These are phyloP conservation scores for Oedothorax gibbosus DNA, from an alignment of 1,140 invertebrate genomes.

Conservation along the genomic window DNA sequence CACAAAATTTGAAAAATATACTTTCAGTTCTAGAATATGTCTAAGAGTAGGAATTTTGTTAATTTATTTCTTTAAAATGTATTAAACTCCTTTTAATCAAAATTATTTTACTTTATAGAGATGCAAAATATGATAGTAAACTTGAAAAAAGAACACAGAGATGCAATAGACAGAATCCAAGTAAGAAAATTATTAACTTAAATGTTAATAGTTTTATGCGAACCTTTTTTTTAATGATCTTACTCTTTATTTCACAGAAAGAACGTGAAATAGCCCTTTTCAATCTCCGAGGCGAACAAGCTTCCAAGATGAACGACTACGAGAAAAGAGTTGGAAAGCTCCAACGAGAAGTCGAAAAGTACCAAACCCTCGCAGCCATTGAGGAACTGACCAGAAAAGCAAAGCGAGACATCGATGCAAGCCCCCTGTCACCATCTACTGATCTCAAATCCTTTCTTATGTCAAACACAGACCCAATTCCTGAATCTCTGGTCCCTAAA, in stretches of 20 bases:
- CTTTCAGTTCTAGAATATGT: no score
- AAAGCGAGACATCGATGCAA: constrained; percentile 56
- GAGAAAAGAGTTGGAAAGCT: constrained; percentile 67
- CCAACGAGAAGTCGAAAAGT: constrained; percentile 69
- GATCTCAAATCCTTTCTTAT: constrained; percentile 47
- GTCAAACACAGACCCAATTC: constrained; percentile 5
- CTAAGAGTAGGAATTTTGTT: no score
- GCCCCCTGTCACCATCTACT: constrained; percentile 39
- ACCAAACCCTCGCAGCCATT: constrained; percentile 68
- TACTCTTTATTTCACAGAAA: constrained; percentile 42
- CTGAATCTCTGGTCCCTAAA: constrained; percentile 36
- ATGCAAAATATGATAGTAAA: constrained; percentile 69
- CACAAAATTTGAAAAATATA: no score
- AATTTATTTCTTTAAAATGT: no score
- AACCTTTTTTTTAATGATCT: background rate
- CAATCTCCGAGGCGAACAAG: constrained; percentile 68
- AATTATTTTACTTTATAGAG: constrained; percentile 63
- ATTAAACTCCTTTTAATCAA: no score
- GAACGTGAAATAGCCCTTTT: constrained; percentile 56
- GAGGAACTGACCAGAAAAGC: constrained; percentile 60
- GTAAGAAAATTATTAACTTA: constrained; percentile 29
- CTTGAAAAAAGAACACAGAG: constrained; percentile 68
- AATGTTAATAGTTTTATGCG: background rate
- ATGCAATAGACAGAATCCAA: constrained; percentile 65
- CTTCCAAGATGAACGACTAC: constrained; percentile 67